Conservation (phyloP, 2,113 vertebrate genomes). For the Indicator maculatus region DNA sequence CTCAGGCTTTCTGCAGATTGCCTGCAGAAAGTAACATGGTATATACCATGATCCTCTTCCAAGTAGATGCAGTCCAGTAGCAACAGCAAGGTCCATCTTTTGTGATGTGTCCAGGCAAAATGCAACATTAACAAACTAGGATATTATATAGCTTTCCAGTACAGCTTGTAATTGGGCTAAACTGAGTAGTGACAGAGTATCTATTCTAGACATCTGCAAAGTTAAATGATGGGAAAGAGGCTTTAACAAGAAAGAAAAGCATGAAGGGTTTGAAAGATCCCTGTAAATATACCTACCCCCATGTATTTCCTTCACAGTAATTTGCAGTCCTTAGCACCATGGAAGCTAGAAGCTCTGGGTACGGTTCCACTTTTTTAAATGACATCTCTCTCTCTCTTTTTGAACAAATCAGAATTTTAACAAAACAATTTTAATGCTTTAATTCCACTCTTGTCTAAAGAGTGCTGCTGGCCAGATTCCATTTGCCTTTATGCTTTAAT, state of each 20-base stretch:
- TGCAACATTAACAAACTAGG: not conserved
- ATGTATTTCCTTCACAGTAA: not conserved
- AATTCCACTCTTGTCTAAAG: not conserved
- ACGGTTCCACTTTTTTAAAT: not conserved
- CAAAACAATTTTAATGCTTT: not conserved
- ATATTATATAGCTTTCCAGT: not conserved
- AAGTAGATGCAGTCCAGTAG: not conserved
- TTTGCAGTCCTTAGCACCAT: not conserved
- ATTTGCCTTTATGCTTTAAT: not conserved
- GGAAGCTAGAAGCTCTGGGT: not conserved
- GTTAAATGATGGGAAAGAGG: not conserved
- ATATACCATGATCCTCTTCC: not conserved
- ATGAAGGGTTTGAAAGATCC: not conserved
- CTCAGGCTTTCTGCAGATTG: not conserved
- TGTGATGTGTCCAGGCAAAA: not conserved
- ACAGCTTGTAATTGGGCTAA: not conserved
- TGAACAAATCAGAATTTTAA: not conserved
- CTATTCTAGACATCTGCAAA: not conserved
- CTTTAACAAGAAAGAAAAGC: not conserved
- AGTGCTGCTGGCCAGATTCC: not conserved
- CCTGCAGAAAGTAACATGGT: not conserved
- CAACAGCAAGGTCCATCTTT: not conserved
- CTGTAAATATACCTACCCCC: not conserved
- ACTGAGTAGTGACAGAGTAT: not conserved
- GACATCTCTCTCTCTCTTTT: not conserved